Evolutionary conservation across 1,140 invertebrate genomes (phyloP), one percentile per base, ranked within the genome.

Genomic region (Capitella teleta): DNA sequence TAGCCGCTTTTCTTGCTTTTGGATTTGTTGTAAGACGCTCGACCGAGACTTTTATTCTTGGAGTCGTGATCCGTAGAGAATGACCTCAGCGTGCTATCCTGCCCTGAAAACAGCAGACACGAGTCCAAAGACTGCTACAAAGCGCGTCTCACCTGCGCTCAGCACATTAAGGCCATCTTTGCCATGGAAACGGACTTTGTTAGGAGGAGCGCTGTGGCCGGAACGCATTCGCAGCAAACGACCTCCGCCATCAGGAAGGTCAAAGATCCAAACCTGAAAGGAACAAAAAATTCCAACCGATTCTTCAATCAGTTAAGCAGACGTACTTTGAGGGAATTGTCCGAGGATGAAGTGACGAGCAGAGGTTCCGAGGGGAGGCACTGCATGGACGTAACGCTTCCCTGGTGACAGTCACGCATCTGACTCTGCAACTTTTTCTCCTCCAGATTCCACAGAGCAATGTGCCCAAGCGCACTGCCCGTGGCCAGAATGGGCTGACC

Each of bases 391-490:
- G 81, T 80, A 1, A 97, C 81, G 30, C 78, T 60, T 14, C 74
- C 76, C 18, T 49, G 25, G 52, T 98, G 94, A 18, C 86, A 88
- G 51, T 80, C 62, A 49, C 72, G 55, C 16, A 89, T 74, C 64
- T 89, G 85, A 60, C 80, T 81, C 19, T 80, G 75, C 1, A 94
- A 78, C 64, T 79, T 80, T 56, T 78, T 79, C 49, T 92, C 80
- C 66, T 97, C 89, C 28, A 97, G 76, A 74, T 97, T 82, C 94
- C 94, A 98, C 58, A 96, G 77, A 0, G 88, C 86, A 57, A 97
- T 79, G 61, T 95, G 86, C 5, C 78, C 77, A 25, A 59, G 47
- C 14, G 76, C 61, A 70, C 82, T 88, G 8, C 86, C 85, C 28
- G 87, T 84, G 1, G 86, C 80, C 84, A 97, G 86, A 5, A 93